Percentiles rank a stretch among this genome's conserved stretches.
Evolutionary conservation across 2,797 vertebrate species (phyloP).

Genomic region (Dallia pectoralis): DNA sequence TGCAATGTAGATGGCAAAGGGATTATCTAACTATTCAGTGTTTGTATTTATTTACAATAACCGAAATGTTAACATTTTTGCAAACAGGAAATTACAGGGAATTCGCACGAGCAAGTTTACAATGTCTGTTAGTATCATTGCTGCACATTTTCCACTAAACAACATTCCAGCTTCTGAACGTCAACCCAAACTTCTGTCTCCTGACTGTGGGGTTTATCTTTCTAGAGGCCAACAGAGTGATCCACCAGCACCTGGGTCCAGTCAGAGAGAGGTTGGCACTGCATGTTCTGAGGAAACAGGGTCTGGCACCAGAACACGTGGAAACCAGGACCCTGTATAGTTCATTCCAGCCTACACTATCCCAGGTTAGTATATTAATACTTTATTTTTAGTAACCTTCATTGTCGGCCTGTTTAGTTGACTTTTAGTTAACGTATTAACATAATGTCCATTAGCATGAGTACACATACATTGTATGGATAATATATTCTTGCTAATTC

Average conservation of each 20-base stretch:
- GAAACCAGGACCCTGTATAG: constrained; percentile 93
- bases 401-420: not conserved
- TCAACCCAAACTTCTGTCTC: not conserved
- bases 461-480: not conserved
- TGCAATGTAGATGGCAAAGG: too few species aligned
- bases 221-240: constrained; percentile 84
- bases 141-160: too few species aligned
- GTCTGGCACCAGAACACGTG: constrained; percentile 90
- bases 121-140: too few species aligned
- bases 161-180: not conserved
- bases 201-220: not conserved
- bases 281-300: constrained; percentile 86
- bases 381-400: not conserved
- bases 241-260: constrained; percentile 89
- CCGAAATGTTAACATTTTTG: too few species aligned
- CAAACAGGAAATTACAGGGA: too few species aligned
- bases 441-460: not conserved
- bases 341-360: constrained; percentile 91
- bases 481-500: not conserved
- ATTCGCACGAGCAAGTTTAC: too few species aligned
- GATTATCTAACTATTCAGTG: too few species aligned
- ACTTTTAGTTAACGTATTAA: not conserved
- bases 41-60: too few species aligned
- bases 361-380: constrained; percentile 77
- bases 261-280: constrained; percentile 86